Percentiles rank a stretch among this genome's conserved stretches.
Conservation (phyloP, 1,140 invertebrate genomes). For the Idris sp. region DNA sequence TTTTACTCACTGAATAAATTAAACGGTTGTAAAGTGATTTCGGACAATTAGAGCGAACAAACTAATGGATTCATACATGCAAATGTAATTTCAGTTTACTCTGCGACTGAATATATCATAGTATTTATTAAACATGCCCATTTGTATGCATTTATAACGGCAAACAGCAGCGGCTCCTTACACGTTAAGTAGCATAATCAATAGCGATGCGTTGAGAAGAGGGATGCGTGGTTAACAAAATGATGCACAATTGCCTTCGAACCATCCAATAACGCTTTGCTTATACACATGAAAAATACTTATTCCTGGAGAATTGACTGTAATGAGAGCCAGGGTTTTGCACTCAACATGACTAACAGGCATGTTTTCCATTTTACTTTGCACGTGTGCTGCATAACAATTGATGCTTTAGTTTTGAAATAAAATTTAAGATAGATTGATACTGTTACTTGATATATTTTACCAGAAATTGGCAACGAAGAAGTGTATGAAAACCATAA, state of each 20-base stretch:
- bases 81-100: slow-evolving; percentile 29
- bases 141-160: slow-evolving; percentile 42
- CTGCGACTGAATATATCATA: slow-evolving; percentile 11
- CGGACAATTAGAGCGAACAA: slow-evolving; percentile 20
- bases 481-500: too few relatives aligned
- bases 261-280: slow-evolving; percentile 23
- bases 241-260: slow-evolving; percentile 30
- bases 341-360: too few relatives aligned
- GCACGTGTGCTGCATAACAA: too few relatives aligned
- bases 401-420: too few relatives aligned
- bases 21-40: slow-evolving; percentile 29
- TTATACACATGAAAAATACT: slow-evolving; percentile 17
- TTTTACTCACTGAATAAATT: slow-evolving; percentile 20
- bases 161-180: slow-evolving; percentile 14
- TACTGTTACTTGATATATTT: too few relatives aligned
- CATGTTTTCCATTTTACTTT: background rate
- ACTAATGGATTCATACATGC: slow-evolving; percentile 32
- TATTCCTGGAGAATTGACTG: slow-evolving; percentile 1
- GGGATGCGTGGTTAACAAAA: slow-evolving; percentile 26
- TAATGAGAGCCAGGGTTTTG: slow-evolving; percentile 21
- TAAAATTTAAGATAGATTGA: too few relatives aligned
- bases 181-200: slow-evolving; percentile 40
- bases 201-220: slow-evolving; percentile 21
- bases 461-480: too few relatives aligned
- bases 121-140: slow-evolving; percentile 40